Conservation (phyloP, 2,888 invertebrate genomes). For the Onthophagus sagittarius region DNA sequence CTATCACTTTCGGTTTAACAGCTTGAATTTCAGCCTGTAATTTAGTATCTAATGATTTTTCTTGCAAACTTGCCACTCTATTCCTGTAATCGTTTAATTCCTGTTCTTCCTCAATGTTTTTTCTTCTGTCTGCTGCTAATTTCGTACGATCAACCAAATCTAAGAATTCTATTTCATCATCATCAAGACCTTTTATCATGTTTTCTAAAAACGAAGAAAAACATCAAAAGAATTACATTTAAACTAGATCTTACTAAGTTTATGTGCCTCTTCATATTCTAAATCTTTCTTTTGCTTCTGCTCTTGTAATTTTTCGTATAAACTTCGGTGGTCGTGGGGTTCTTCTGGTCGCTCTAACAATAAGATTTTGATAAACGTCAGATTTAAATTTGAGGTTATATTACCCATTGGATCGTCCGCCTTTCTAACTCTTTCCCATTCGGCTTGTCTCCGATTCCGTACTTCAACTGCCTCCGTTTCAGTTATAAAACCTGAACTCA, state of each 20-base stretch:
- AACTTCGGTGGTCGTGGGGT: conserved; percentile 72
- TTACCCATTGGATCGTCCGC: conserved; percentile 85
- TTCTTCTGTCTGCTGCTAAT: conserved; percentile 78
- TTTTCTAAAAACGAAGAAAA: conserved; percentile 64
- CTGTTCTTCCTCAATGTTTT: conserved; percentile 76
- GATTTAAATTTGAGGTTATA: neutral
- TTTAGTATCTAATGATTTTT: conserved; percentile 62
- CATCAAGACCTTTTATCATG: conserved; percentile 87
- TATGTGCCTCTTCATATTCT: conserved; percentile 93
- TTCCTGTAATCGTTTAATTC: conserved; percentile 83
- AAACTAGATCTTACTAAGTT: conserved; percentile 72
- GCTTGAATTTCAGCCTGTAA: conserved; percentile 59
- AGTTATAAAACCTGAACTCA: conserved; percentile 91
- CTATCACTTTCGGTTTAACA: conserved; percentile 43
- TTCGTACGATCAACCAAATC: conserved; percentile 86
- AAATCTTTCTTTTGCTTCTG: conserved; percentile 87
- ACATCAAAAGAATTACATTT: neutral
- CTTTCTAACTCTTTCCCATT: conserved; percentile 94
- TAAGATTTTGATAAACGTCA: neutral
- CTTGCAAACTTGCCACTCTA: conserved; percentile 63
- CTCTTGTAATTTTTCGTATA: conserved; percentile 91
- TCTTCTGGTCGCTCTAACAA: conserved; percentile 65
- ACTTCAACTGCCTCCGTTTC: conserved; percentile 83
- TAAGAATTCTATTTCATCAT: conserved; percentile 93
- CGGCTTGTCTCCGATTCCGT: conserved; percentile 79